A percentile compares a stretch with the other conserved stretches of the same genome.
Conservation (phyloP, 2,113 vertebrate genomes). For the Mastomys coucha region DNA sequence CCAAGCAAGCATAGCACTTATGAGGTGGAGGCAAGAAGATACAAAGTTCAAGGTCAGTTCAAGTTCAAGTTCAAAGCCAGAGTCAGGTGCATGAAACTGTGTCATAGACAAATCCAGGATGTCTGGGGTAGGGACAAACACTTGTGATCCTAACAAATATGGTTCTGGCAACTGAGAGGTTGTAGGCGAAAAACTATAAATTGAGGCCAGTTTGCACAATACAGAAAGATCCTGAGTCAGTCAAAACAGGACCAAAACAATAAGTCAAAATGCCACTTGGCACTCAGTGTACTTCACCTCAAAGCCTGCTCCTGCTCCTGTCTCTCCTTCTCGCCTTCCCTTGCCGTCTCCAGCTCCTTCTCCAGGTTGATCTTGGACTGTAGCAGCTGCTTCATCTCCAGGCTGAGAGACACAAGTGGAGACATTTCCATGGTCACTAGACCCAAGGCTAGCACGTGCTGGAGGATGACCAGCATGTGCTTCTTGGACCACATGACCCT, state of each 20-base stretch:
- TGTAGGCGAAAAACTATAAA: neutral
- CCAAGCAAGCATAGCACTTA: neutral
- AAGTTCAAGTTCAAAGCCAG: neutral
- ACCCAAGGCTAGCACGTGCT: neutral
- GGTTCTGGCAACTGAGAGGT: neutral
- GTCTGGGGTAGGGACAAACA: neutral
- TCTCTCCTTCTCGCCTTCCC: conserved; percentile 73
- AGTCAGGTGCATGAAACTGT: neutral
- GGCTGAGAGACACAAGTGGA: conserved; percentile 79
- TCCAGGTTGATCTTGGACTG: conserved; percentile 85
- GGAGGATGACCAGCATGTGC: neutral
- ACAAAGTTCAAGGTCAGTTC: neutral
- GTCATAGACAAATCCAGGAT: neutral
- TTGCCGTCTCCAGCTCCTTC: conserved; percentile 83
- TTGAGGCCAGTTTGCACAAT: neutral
- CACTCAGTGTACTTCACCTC: conserved; percentile 64
- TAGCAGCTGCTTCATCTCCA: conserved; percentile 87
- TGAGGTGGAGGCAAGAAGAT: neutral
- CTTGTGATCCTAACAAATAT: neutral
- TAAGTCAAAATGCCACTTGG: neutral
- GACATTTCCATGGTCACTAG: neutral
- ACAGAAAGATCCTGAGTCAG: neutral
- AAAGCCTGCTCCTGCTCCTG: conserved; percentile 58
- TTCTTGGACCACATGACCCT: rapidly evolving
- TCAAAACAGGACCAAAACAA: neutral